Conservation (phyloP, 2,113 vertebrate species). For the Formicarius rufipectus region DNA sequence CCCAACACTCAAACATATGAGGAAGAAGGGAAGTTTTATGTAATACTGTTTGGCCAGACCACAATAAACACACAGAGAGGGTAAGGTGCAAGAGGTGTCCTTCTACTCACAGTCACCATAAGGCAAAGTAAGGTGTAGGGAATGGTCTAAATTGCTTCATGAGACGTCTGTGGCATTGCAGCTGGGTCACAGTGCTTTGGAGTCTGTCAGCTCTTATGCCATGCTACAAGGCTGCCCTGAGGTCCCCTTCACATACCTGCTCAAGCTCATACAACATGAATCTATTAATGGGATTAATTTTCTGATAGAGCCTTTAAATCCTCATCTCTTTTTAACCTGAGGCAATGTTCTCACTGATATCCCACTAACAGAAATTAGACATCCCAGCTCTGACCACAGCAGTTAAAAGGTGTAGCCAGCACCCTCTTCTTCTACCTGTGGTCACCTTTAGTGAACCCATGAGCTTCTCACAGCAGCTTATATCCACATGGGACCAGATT, state of each 20-base stretch:
- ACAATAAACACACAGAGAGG: background rate
- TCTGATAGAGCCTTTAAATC: background rate
- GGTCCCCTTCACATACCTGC: background rate
- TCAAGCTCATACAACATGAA: background rate
- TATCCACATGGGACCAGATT: background rate
- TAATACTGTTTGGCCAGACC: background rate
- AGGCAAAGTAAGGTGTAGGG: background rate
- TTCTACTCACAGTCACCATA: background rate
- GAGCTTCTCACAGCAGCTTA: background rate
- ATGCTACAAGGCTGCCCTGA: rapidly evolving
- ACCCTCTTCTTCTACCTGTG: background rate
- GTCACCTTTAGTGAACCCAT: background rate
- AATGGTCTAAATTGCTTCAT: background rate
- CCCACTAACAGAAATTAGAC: background rate
- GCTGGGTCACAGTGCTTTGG: background rate
- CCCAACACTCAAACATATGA: background rate
- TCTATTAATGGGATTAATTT: background rate
- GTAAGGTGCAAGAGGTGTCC: background rate
- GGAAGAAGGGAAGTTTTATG: background rate
- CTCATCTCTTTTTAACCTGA: background rate
- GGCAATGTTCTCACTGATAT: background rate
- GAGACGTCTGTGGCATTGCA: background rate
- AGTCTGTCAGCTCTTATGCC: background rate
- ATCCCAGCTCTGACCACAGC: background rate
- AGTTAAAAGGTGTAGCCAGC: background rate